These are phyloP conservation scores for Microctenopoma steveboyesi DNA, from an alignment of 2,797 vertebrate species.

Conservation along the genomic window DNA sequence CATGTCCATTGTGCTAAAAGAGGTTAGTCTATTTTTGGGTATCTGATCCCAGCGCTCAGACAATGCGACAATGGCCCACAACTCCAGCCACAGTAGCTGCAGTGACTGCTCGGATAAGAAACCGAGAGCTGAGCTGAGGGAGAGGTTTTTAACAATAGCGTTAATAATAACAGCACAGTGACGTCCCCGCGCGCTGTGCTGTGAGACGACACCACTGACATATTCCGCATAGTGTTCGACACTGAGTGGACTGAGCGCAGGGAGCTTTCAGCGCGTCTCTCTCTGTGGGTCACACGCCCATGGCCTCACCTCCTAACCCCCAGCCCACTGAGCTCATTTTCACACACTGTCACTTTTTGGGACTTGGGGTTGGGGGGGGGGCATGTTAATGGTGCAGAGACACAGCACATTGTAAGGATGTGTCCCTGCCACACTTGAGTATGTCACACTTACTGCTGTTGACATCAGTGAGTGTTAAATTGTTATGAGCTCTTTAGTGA, in stretches of 20 bases:
- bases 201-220: constrained; percentile 57
- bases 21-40: constrained; percentile 74
- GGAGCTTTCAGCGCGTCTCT: constrained; percentile 55
- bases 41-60: constrained; percentile 50
- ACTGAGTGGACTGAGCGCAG: constrained; percentile 13
- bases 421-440: constrained; percentile 48
- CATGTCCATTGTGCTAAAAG: constrained; percentile 52
- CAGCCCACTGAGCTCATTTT: constrained; percentile 55
- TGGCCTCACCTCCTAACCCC: constrained; percentile 50
- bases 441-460: constrained; percentile 59
- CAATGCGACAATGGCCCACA: constrained; percentile 45
- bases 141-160: constrained; percentile 55
- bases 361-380: constrained; percentile 39
- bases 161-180: constrained; percentile 63
- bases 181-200: constrained; percentile 35
- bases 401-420: constrained; percentile 64
- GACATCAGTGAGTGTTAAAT: constrained; percentile 52
- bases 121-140: constrained; percentile 54
- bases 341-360: constrained; percentile 70
- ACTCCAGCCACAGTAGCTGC: constrained; percentile 61
- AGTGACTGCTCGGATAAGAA: constrained; percentile 69
- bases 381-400: constrained; percentile 62
- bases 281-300: constrained; percentile 55
- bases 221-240: constrained; percentile 58
- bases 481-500: constrained; percentile 21